phyloP scores from a whole-genome alignment of 2,888 invertebrate species.

The Spodoptera littoralis region DNA sequence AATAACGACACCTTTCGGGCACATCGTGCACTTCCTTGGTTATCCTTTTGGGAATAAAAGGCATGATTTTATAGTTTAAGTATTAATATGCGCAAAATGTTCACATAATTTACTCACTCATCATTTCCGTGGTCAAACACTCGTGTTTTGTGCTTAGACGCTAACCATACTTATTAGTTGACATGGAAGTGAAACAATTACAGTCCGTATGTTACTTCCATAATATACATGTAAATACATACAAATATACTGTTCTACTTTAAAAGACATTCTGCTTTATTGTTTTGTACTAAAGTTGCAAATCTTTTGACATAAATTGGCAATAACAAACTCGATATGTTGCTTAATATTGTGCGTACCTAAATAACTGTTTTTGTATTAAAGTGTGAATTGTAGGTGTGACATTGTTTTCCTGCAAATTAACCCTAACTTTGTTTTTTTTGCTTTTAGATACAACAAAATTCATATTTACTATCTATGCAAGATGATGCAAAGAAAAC shows the following conservation, averaged over 20 bases:
- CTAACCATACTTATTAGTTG: constrained; percentile 25
- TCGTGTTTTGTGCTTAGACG: constrained; percentile 7
- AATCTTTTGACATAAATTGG: too few relatives aligned
- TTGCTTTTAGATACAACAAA: too few relatives aligned
- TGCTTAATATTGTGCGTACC: too few relatives aligned
- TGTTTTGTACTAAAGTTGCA: constrained; percentile 8
- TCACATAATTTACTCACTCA: too few relatives aligned
- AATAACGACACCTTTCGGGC: too few relatives aligned
- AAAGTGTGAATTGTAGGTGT: constrained; percentile 25
- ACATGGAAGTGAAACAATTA: constrained; percentile 27
- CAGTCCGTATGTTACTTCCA: constrained; percentile 27
- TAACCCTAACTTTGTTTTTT: neutral
- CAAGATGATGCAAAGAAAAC: too few relatives aligned
- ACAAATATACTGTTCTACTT: neutral
- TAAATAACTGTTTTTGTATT: constrained; percentile 22
- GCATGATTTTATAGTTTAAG: too few relatives aligned
- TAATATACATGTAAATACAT: neutral
- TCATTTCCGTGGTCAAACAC: constrained; percentile 2
- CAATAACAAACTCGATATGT: too few relatives aligned
- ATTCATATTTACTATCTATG: too few relatives aligned
- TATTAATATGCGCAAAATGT: too few relatives aligned
- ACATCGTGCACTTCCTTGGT: too few relatives aligned
- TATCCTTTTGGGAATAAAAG: too few relatives aligned
- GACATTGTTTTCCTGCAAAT: constrained; percentile 5
- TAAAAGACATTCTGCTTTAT: neutral